Evolutionary conservation across 2,888 invertebrate species (phyloP).

Genomic region (Pollenia labialis): DNA sequence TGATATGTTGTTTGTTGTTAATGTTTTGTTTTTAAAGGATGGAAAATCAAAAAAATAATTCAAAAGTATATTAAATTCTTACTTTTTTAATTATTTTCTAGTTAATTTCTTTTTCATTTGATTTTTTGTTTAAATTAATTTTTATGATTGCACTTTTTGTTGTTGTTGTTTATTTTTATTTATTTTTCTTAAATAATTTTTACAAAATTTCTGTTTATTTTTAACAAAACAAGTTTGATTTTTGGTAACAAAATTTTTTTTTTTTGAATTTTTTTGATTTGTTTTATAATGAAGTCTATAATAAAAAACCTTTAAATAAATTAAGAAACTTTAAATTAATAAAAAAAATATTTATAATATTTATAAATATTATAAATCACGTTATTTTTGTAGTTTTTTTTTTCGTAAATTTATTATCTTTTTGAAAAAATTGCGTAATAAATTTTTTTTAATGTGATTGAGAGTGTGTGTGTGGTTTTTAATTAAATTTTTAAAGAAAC

Average conservation of each 20-base stretch:
- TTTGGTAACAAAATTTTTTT: conserved; percentile 64
- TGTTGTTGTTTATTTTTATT: conserved; percentile 54
- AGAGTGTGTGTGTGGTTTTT: neutral
- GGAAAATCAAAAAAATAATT: conserved; percentile 76
- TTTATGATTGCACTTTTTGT: conserved; percentile 72
- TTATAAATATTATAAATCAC: conserved; percentile 15
- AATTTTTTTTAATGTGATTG: neutral
- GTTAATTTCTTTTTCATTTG: conserved; percentile 36
- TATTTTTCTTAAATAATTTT: conserved; percentile 66
- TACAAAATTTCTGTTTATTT: conserved; percentile 53
- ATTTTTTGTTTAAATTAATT: conserved; percentile 31
- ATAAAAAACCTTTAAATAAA: conserved; percentile 61
- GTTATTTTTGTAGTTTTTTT: neutral
- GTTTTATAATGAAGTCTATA: conserved; percentile 53
- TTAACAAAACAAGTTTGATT: conserved; percentile 45
- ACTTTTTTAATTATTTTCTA: conserved; percentile 76
- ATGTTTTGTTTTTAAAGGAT: conserved; percentile 32
- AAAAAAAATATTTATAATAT: conserved; percentile 52
- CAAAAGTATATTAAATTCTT: conserved; percentile 79
- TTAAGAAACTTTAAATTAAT: conserved; percentile 48
- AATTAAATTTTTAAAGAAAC: conserved; percentile 12
- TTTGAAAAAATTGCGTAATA: conserved; percentile 35
- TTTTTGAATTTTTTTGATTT: conserved; percentile 38
- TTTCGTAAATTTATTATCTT: neutral
- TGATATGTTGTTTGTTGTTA: conserved; percentile 75